Conservation (phyloP, 1,140 invertebrate genomes). For the Holcopasites calliopsidis region DNA sequence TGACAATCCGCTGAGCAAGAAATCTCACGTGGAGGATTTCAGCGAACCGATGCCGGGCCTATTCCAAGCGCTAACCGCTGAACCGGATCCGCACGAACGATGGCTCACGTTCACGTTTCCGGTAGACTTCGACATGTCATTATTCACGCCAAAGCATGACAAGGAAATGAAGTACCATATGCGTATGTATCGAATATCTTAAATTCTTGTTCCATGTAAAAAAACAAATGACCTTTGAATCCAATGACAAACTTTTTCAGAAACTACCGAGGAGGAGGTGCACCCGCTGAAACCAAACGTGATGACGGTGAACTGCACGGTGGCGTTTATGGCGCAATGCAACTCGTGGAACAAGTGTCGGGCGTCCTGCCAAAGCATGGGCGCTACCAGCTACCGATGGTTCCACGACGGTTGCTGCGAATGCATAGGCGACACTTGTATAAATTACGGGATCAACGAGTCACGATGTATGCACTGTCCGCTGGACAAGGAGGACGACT, state of each 20-base stretch:
- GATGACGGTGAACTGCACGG: constrained; percentile 92
- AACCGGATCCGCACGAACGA: constrained; percentile 85
- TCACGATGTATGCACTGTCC: constrained; percentile 82
- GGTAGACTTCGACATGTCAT: constrained; percentile 83
- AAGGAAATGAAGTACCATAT: constrained; percentile 86
- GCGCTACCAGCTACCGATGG: constrained; percentile 89
- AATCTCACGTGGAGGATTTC: constrained; percentile 94
- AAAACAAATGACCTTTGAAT: background rate
- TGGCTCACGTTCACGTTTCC: constrained; percentile 91
- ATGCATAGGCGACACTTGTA: constrained; percentile 93
- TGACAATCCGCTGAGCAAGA: constrained; percentile 84
- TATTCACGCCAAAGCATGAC: constrained; percentile 80
- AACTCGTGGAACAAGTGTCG: constrained; percentile 94
- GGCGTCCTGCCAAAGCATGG: constrained; percentile 88
- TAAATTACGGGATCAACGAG: constrained; percentile 95
- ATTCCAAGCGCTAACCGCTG: constrained; percentile 90
- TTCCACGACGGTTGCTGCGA: constrained; percentile 98
- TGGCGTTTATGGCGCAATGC: constrained; percentile 94
- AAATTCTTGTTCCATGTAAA: too few species aligned
- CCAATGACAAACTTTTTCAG: constrained; percentile 71
- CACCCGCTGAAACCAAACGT: constrained; percentile 82
- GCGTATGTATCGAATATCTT: constrained; percentile 81
- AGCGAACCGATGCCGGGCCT: constrained; percentile 89
- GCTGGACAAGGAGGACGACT: constrained; percentile 63
- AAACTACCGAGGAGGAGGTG: constrained; percentile 82